These are phyloP conservation scores for Nesometra sesokonis DNA, from an alignment of 35 echinoderm and acorn worm species.

Conservation along the genomic window DNA sequence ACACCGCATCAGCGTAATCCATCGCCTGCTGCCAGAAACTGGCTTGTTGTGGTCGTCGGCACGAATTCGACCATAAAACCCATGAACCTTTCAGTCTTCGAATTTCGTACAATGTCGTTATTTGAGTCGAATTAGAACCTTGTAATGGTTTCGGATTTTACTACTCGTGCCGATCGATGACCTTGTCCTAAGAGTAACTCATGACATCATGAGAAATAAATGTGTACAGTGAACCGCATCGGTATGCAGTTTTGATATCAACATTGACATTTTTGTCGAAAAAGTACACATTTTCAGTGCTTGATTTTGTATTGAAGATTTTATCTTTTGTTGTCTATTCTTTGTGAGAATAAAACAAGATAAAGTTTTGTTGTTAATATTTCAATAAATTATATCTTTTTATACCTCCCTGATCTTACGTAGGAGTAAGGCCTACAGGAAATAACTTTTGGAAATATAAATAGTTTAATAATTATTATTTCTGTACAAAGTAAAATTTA, in stretches of 20 bases:
- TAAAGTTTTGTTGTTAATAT: too few relatives aligned
- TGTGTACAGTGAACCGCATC: background rate
- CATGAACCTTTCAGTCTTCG: background rate
- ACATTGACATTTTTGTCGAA: background rate
- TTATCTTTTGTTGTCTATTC: background rate
- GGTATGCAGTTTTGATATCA: background rate
- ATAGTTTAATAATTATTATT: too few relatives aligned
- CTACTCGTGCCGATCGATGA: background rate
- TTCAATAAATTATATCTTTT: too few relatives aligned
- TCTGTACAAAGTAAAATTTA: too few relatives aligned
- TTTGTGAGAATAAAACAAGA: too few relatives aligned
- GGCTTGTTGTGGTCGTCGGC: background rate
- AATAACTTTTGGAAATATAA: too few relatives aligned
- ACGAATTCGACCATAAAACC: background rate
- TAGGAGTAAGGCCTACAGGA: too few relatives aligned
- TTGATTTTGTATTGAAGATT: background rate
- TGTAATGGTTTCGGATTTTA: background rate
- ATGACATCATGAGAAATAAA: background rate
- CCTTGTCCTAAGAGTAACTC: background rate
- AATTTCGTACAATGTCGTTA: background rate
- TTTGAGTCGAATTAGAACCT: background rate
- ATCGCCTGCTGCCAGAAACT: background rate
- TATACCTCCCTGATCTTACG: too few relatives aligned
- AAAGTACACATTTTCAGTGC: background rate
- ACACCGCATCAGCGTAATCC: background rate